Evolutionary conservation across 2,888 invertebrate species (phyloP).

Genomic region (Crossocerus cetratus): DNA sequence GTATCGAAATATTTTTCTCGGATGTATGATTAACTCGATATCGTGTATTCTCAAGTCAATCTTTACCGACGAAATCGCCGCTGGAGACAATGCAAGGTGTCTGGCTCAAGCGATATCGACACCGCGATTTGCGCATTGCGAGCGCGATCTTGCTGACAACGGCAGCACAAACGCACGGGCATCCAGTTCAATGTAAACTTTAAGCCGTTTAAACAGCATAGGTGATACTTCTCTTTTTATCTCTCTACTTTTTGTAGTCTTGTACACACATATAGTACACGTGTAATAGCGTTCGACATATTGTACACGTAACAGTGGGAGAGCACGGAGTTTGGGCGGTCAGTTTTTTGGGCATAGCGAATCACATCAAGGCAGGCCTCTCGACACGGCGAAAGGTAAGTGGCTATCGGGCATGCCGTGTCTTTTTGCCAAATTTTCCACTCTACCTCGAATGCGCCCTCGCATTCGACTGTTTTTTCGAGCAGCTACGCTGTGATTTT

Average conservation of each 20-base stretch:
- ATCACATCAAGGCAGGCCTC: background rate
- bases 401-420: slow-evolving; percentile 15
- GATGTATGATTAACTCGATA: background rate
- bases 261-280: slow-evolving; percentile 12
- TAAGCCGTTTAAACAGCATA: background rate
- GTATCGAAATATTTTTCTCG: background rate
- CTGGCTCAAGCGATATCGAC: background rate
- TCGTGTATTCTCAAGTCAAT: background rate
- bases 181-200: slow-evolving; percentile 1
- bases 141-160: background rate
- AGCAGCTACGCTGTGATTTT: slow-evolving; percentile 39
- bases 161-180: slow-evolving; percentile 11
- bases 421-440: slow-evolving; percentile 27
- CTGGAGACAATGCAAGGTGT: too few relatives aligned
- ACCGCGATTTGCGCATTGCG: background rate
- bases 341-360: slow-evolving; percentile 14
- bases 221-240: slow-evolving; percentile 32
- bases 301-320: background rate
- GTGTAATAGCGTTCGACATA: background rate
- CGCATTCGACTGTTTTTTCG: slow-evolving; percentile 27
- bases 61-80: background rate
- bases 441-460: background rate
- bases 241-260: slow-evolving; percentile 32
- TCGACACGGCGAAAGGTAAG: slow-evolving; percentile 46
- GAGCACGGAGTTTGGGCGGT: slow-evolving; percentile 15